These are phyloP conservation scores for Astyanax mexicanus DNA, from an alignment of 2,797 vertebrate species.

Conservation along the genomic window DNA sequence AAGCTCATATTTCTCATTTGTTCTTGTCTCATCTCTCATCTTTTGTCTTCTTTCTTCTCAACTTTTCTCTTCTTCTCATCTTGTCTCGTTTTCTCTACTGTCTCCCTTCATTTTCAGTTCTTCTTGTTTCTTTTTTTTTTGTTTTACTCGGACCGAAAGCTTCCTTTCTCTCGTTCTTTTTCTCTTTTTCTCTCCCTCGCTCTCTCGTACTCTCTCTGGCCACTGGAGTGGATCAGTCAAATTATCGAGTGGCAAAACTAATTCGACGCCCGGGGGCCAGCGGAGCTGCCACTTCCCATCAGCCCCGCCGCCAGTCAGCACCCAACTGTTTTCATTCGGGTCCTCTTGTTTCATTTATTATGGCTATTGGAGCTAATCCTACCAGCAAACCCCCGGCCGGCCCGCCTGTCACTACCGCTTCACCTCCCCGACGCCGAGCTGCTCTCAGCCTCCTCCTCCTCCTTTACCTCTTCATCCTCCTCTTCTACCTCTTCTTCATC, in stretches of 20 bases:
- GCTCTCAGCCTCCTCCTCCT: slow-evolving; percentile 7
- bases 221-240: slow-evolving; percentile 84
- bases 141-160: slow-evolving; percentile 12
- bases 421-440: slow-evolving; percentile 41
- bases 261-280: slow-evolving; percentile 76
- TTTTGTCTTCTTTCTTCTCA: neutral
- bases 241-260: slow-evolving; percentile 86
- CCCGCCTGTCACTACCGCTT: slow-evolving; percentile 64
- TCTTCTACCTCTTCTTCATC: neutral
- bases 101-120: neutral
- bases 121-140: neutral
- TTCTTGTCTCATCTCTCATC: neutral
- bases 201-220: slow-evolving; percentile 62
- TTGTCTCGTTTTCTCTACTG: neutral
- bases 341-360: slow-evolving; percentile 84
- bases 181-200: slow-evolving; percentile 16
- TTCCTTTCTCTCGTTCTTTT: slow-evolving; percentile 25
- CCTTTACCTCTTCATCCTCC: neutral
- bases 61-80: slow-evolving; percentile 17
- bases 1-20: neutral
- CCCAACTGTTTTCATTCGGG: slow-evolving; percentile 78
- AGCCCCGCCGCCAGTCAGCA: slow-evolving; percentile 81
- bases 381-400: slow-evolving; percentile 68
- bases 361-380: slow-evolving; percentile 82
- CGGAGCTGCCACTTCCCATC: slow-evolving; percentile 85